Evolutionary conservation across 1,140 invertebrate genomes (phyloP).

Genomic region (Dinoponera quadriceps): DNA sequence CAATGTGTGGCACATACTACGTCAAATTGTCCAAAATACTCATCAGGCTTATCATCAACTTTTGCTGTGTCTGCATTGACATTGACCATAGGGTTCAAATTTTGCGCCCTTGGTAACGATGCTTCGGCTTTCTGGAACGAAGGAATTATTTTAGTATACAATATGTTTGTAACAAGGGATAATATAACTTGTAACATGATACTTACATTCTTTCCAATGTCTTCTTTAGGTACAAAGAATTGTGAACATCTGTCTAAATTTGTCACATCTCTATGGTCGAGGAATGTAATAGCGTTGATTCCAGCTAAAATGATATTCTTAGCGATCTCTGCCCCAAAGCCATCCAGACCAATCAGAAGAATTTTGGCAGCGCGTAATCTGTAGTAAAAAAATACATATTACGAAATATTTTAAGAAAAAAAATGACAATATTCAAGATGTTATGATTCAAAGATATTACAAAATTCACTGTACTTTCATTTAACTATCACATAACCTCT

Average conservation of each 20-base stretch:
- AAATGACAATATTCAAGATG: slow-evolving; percentile 7
- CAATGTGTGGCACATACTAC: slow-evolving; percentile 94
- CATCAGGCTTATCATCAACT: slow-evolving; percentile 88
- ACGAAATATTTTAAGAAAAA: slow-evolving; percentile 6
- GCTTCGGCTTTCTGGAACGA: slow-evolving; percentile 92
- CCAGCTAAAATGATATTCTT: slow-evolving; percentile 99
- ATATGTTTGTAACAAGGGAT: background rate
- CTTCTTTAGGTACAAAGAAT: slow-evolving; percentile 90
- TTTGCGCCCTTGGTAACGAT: slow-evolving; percentile 91
- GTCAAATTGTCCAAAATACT: slow-evolving; percentile 93
- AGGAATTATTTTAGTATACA: slow-evolving; percentile 33
- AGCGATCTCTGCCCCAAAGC: slow-evolving; percentile 96
- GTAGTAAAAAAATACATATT: slow-evolving; percentile 72
- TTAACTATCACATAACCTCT: background rate
- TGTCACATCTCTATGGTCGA: slow-evolving; percentile 92
- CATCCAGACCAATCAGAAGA: slow-evolving; percentile 95
- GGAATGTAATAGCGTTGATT: slow-evolving; percentile 94
- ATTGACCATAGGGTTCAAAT: slow-evolving; percentile 97
- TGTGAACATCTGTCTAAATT: slow-evolving; percentile 92
- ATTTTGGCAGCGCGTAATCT: slow-evolving; percentile 95
- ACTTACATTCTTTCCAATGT: slow-evolving; percentile 90
- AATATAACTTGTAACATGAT: background rate
- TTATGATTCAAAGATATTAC: background rate
- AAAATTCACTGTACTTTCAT: background rate
- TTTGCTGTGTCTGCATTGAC: slow-evolving; percentile 90